Conservation (phyloP, 2,888 invertebrate species). For the Gortyna flavago region DNA sequence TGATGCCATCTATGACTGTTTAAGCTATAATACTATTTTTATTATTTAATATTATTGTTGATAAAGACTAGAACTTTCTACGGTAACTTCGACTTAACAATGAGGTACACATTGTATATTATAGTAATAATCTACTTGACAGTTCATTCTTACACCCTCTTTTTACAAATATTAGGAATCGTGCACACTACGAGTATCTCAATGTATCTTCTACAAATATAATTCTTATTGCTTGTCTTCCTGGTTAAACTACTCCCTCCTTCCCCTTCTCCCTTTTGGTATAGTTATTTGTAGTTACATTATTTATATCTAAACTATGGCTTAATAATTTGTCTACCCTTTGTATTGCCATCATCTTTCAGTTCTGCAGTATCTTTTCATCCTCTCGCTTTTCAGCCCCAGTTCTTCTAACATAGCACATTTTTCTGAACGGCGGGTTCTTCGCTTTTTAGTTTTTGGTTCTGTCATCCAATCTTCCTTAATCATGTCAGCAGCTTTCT, state of each 20-base stretch:
- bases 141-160: not conserved
- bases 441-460: constrained; percentile 50
- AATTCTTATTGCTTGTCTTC: constrained; percentile 16
- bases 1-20: constrained; percentile 29
- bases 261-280: constrained; percentile 68
- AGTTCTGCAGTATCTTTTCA: constrained; percentile 71
- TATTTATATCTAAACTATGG: constrained; percentile 64
- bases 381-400: constrained; percentile 66
- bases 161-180: constrained; percentile 44
- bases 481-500: constrained; percentile 95
- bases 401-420: constrained; percentile 73
- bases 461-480: constrained; percentile 92
- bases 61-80: constrained; percentile 60
- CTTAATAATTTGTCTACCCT: constrained; percentile 57
- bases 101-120: constrained; percentile 38
- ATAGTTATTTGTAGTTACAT: constrained; percentile 55
- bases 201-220: constrained; percentile 13
- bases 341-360: constrained; percentile 77
- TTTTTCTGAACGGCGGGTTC: constrained; percentile 74
- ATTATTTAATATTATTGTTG: constrained; percentile 36
- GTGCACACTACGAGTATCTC: constrained; percentile 1
- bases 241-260: constrained; percentile 16
- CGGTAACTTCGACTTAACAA: constrained; percentile 52
- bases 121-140: constrained; percentile 12
- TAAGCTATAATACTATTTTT: constrained; percentile 15